Evolutionary conservation across 2,888 invertebrate species (phyloP).

Genomic region (Abrostola triplasia): DNA sequence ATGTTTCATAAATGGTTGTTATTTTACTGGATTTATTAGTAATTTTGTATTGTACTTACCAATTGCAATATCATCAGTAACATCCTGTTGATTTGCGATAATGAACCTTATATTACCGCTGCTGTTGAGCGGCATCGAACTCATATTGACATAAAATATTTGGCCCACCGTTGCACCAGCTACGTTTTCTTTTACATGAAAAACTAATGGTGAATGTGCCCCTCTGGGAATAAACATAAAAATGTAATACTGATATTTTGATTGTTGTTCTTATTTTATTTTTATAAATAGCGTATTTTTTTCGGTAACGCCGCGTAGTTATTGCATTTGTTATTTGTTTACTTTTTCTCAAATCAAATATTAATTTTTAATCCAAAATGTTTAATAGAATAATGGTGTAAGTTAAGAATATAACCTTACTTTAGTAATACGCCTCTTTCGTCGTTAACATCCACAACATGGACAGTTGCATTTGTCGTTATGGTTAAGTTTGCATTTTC

Average conservation of each 20-base stretch:
- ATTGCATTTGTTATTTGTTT: no score
- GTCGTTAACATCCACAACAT: constrained; percentile 93
- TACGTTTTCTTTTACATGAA: constrained; percentile 93
- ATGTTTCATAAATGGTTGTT: not conserved
- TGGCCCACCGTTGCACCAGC: constrained; percentile 92
- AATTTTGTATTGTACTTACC: constrained; percentile 73
- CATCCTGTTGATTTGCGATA: constrained; percentile 95
- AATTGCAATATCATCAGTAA: constrained; percentile 93
- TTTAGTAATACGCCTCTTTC: constrained; percentile 90
- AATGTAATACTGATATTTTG: constrained; percentile 1
- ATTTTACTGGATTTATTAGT: not conserved
- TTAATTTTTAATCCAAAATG: not conserved
- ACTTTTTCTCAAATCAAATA: no score
- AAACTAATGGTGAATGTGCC: constrained; percentile 91
- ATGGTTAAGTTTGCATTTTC: constrained; percentile 89
- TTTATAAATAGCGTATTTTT: no score
- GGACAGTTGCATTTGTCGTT: constrained; percentile 94
- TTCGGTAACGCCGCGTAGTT: no score
- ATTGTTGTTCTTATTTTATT: not conserved
- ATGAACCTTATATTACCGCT: constrained; percentile 90
- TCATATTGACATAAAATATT: constrained; percentile 89
- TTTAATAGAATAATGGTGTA: constrained; percentile 8
- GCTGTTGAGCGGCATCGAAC: constrained; percentile 67
- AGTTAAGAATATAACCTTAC: constrained; percentile 67
- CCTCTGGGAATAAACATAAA: constrained; percentile 84